Conservation (phyloP, 2,888 invertebrate genomes). For the Drosophila multiciliata region DNA sequence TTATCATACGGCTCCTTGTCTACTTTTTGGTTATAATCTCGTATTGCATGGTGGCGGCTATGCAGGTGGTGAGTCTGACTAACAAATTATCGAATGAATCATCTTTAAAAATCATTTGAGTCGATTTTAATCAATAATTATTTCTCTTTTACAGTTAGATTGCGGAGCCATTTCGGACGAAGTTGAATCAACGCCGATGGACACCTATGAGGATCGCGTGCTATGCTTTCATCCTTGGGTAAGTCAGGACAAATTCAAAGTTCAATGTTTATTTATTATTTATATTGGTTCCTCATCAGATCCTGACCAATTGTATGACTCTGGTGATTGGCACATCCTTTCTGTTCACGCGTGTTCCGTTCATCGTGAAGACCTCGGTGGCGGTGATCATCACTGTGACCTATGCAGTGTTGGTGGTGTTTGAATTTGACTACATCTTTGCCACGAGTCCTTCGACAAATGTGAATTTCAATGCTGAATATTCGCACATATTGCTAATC, state of each 20-base stretch:
- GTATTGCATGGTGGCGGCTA: conserved; percentile 86
- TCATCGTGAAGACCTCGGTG: conserved; percentile 91
- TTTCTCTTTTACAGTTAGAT: conserved; percentile 31
- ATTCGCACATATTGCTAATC: conserved; percentile 91
- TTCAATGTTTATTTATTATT: no score
- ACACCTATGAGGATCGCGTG: conserved; percentile 45
- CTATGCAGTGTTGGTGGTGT: conserved; percentile 90
- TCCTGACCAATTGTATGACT: conserved; percentile 86
- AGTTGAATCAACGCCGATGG: conserved; percentile 3
- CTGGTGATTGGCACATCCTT: conserved; percentile 89
- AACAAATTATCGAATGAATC: not conserved
- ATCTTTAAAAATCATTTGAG: not conserved
- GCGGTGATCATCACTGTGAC: conserved; percentile 88
- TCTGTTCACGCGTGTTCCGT: conserved; percentile 93
- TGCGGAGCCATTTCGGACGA: conserved; percentile 48
- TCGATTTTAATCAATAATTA: not conserved
- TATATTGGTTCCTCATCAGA: conserved; percentile 66
- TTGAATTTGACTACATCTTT: conserved; percentile 86
- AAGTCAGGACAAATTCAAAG: conserved; percentile 2
- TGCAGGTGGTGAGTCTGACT: conserved; percentile 63
- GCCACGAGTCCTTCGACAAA: conserved; percentile 89
- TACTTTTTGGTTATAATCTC: conserved; percentile 89
- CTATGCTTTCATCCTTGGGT: conserved; percentile 85
- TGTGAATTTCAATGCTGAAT: conserved; percentile 88
- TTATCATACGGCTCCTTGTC: conserved; percentile 87